phyloP scores from a whole-genome alignment of 2,113 vertebrate species.

The Paramormyrops kingsleyae region DNA sequence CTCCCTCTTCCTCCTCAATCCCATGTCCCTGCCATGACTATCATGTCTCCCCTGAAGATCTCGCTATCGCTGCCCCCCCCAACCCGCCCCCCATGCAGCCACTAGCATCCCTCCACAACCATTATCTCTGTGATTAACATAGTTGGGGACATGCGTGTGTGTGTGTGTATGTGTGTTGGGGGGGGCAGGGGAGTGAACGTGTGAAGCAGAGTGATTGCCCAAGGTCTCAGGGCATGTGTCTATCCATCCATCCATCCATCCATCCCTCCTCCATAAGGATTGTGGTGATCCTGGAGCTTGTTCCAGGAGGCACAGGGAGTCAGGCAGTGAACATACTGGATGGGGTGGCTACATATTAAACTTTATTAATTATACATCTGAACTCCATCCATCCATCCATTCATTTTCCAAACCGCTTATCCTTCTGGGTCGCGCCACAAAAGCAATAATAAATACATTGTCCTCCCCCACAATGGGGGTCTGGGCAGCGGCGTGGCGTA shows the following conservation, averaged over 20 bases:
- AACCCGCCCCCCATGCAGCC: no score
- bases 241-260: not conserved
- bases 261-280: not conserved
- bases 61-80: not conserved
- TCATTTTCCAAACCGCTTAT: no score
- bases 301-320: not conserved
- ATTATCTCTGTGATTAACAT: conserved; percentile 4
- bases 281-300: not conserved
- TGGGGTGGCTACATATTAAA: not conserved
- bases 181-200: not conserved
- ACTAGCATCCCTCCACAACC: not conserved
- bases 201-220: not conserved
- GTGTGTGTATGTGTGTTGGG: not conserved
- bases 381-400: not conserved
- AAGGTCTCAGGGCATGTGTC: not conserved
- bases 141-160: not conserved
- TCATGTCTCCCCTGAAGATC: not conserved
- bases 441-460: not conserved
- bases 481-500: not conserved
- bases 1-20: not conserved
- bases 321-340: not conserved
- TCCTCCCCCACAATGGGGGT: not conserved
- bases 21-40: not conserved
- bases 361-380: not conserved
- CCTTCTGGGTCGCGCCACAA: not conserved